Percentiles rank a stretch among this genome's conserved stretches.
Evolutionary conservation across 2,888 invertebrate genomes (phyloP).

Genomic region (Eutolmus rufibarbis): DNA sequence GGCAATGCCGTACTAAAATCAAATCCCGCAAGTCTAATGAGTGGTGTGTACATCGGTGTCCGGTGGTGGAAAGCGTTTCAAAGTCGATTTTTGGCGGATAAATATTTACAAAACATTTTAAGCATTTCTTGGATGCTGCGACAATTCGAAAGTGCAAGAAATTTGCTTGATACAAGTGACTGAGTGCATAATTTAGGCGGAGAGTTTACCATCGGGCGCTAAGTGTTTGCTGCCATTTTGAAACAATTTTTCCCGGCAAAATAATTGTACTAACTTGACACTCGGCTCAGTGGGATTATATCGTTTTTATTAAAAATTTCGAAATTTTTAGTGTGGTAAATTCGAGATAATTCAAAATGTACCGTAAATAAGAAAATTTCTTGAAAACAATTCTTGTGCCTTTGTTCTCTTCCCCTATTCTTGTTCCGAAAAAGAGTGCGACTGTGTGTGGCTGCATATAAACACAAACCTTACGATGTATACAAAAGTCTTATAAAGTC

Average conservation of each 20-base stretch:
- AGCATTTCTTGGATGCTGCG: neutral
- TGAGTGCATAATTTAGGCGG: neutral
- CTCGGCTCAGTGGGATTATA: neutral
- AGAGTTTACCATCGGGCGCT: neutral
- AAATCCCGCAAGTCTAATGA: neutral
- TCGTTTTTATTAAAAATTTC: neutral
- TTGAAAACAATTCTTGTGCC: neutral
- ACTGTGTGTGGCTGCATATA: neutral
- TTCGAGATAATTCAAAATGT: neutral
- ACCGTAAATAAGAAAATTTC: neutral
- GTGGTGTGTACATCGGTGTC: conserved; percentile 17
- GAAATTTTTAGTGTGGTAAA: neutral
- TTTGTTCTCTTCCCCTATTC: conserved; percentile 31
- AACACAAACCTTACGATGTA: neutral
- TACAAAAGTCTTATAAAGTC: conserved; percentile 15
- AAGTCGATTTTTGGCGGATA: conserved; percentile 29
- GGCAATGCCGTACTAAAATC: neutral
- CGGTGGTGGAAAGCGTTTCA: conserved; percentile 26
- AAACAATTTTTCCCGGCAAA: conserved; percentile 32
- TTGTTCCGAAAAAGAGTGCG: neutral
- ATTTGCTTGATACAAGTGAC: neutral
- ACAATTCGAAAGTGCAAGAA: neutral
- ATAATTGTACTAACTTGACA: neutral
- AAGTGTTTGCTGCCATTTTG: conserved; percentile 36
- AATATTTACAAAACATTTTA: conserved; percentile 10